A percentile compares a stretch with the other conserved stretches of the same genome.
These are phyloP conservation scores for Salvelinus alpinus DNA, from an alignment of 2,113 vertebrate species.

Conservation along the genomic window DNA sequence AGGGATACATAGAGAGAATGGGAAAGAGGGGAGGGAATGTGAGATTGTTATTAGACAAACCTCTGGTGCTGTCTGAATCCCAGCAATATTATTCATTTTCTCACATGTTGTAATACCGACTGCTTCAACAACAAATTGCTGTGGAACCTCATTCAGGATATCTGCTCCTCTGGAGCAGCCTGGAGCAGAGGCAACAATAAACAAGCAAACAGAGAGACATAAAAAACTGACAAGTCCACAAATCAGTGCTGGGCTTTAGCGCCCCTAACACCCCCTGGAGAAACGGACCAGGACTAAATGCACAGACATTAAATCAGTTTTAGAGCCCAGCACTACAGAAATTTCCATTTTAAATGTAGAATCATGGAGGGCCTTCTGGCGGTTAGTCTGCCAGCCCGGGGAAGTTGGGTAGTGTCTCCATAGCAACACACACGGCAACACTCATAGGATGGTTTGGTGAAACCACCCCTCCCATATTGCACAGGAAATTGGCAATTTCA, in stretches of 20 bases:
- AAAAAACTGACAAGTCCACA: constrained; percentile 73
- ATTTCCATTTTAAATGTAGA: constrained; percentile 79
- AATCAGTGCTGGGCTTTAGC: constrained; percentile 62
- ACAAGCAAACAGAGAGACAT: constrained; percentile 61
- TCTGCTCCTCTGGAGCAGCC: constrained; percentile 61
- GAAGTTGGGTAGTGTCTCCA: constrained; percentile 79
- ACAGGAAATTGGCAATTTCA: constrained; percentile 56
- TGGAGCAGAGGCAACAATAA: constrained; percentile 58
- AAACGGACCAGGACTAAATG: constrained; percentile 58
- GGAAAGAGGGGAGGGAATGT: not conserved
- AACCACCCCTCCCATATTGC: constrained; percentile 79
- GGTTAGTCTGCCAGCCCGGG: constrained; percentile 53
- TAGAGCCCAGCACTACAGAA: constrained; percentile 74
- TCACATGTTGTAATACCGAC: constrained; percentile 27
- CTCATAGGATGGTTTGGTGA: constrained; percentile 76
- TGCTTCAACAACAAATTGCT: constrained; percentile 67
- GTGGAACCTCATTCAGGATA: constrained; percentile 68
- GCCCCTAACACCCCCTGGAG: constrained; percentile 57
- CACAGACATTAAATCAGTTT: constrained; percentile 73
- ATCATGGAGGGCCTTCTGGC: constrained; percentile 71
- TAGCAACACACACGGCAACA: constrained; percentile 84
- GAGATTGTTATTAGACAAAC: constrained; percentile 28
- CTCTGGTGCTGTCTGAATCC: constrained; percentile 20
- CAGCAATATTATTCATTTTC: constrained; percentile 48
- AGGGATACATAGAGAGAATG: not conserved